Conservation (phyloP, 2,888 invertebrate genomes). For the Pediacus dermestoides region DNA sequence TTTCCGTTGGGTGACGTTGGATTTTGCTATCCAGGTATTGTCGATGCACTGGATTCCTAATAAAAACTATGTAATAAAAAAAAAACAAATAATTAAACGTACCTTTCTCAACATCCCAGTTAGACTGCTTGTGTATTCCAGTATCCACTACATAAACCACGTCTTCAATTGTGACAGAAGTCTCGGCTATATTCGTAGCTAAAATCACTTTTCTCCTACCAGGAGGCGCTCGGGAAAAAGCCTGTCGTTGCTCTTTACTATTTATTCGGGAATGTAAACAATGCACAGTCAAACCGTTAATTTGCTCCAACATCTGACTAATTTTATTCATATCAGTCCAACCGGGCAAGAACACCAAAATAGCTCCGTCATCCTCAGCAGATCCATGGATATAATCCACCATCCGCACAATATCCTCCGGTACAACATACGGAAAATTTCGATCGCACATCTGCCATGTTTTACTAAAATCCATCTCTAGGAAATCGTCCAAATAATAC, state of each 20-base stretch:
- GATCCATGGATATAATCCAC: constrained; percentile 58
- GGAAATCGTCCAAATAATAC: constrained; percentile 56
- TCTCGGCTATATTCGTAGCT: constrained; percentile 69
- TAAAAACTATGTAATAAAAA: constrained; percentile 6
- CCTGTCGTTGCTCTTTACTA: constrained; percentile 56
- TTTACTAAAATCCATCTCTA: constrained; percentile 40
- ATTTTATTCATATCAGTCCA: constrained; percentile 66
- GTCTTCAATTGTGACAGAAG: constrained; percentile 70
- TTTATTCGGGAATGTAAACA: constrained; percentile 54
- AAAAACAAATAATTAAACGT: no score
- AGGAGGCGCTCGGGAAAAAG: constrained; percentile 53
- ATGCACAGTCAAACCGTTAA: constrained; percentile 30
- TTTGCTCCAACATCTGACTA: constrained; percentile 41
- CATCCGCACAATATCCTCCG: constrained; percentile 51
- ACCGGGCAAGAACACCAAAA: constrained; percentile 72
- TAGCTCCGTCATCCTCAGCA: constrained; percentile 62
- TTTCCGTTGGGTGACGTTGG: constrained; percentile 61
- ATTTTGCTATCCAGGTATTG: constrained; percentile 60
- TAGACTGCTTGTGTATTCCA: constrained; percentile 59
- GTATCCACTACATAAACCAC: constrained; percentile 66
- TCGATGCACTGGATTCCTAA: constrained; percentile 51
- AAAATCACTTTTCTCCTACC: constrained; percentile 65
- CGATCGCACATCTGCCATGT: constrained; percentile 43
- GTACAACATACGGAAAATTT: constrained; percentile 51
- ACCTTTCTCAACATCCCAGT: constrained; percentile 54